Evolutionary conservation across 2,113 vertebrate genomes (phyloP).

Genomic region (Vicugna pacos): DNA sequence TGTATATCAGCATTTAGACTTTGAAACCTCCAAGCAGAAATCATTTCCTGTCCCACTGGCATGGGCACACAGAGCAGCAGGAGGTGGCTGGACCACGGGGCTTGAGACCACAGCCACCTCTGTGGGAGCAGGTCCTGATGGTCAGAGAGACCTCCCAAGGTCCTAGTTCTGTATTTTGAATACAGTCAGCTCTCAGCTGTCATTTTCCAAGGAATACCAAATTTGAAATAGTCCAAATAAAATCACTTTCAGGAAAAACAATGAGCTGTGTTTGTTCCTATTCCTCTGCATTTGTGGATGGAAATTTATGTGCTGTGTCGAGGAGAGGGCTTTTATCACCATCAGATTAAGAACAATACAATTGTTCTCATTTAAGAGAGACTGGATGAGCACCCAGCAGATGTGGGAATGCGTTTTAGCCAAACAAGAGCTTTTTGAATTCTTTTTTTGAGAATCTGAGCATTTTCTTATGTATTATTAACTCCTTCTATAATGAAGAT

Average conservation of each 20-base stretch:
- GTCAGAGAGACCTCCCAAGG: too few species aligned
- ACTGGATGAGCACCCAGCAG: neutral
- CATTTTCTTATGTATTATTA: neutral
- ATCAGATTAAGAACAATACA: neutral
- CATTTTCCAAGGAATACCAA: neutral
- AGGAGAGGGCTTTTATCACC: neutral
- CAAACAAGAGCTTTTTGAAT: neutral
- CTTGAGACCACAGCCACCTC: too few species aligned
- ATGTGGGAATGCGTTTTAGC: neutral
- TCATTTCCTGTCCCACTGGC: too few species aligned
- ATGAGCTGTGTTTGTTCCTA: neutral
- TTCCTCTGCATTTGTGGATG: neutral
- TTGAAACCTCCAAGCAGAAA: too few species aligned
- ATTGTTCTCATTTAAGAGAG: neutral
- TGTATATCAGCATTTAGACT: too few species aligned
- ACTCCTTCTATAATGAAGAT: neutral
- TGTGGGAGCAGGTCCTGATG: too few species aligned
- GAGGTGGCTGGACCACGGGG: too few species aligned
- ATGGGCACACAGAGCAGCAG: too few species aligned
- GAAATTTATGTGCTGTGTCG: neutral
- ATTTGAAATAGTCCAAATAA: too few species aligned
- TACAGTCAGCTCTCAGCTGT: neutral
- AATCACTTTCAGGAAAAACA: accelerated
- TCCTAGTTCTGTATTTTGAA: too few species aligned
- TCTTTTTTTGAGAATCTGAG: neutral